Percentiles rank a stretch among this genome's conserved stretches.
Evolutionary conservation across 2,888 invertebrate species (phyloP).

Genomic region (Tortricodes alternella): DNA sequence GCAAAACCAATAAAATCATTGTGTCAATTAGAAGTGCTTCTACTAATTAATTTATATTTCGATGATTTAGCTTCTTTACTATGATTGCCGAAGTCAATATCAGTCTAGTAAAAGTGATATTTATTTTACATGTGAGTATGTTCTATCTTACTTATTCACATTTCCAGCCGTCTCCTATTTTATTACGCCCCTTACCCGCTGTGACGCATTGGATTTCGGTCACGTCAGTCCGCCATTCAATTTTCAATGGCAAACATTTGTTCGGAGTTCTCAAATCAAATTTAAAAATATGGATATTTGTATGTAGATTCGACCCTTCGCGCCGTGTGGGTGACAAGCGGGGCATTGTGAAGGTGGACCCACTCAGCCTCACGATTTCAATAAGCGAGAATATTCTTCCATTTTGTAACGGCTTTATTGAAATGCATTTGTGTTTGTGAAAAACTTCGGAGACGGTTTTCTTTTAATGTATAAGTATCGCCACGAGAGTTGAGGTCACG

Average conservation of each 20-base stretch:
- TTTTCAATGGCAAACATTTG: constrained; percentile 82
- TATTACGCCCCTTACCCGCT: constrained; percentile 54
- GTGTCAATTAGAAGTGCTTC: no score
- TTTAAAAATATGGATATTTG: constrained; percentile 80
- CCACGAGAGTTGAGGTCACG: no score
- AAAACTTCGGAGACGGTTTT: constrained; percentile 20
- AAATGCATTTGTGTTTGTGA: constrained; percentile 21
- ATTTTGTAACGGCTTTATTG: constrained; percentile 27
- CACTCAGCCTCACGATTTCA: constrained; percentile 31
- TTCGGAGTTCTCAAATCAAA: constrained; percentile 74
- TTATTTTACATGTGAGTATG: background rate
- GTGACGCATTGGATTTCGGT: constrained; percentile 69
- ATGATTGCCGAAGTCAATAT: no score
- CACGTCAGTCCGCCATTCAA: constrained; percentile 74
- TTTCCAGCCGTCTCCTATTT: constrained; percentile 16
- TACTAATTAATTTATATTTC: no score
- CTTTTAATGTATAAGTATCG: no score
- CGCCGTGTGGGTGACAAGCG: constrained; percentile 71
- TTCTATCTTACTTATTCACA: background rate
- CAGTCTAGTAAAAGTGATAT: no score
- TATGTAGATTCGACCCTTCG: constrained; percentile 70
- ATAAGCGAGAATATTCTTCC: constrained; percentile 24
- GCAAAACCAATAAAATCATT: no score
- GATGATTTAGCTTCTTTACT: no score
- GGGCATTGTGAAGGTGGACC: constrained; percentile 50